phyloP scores from a whole-genome alignment of 37 sponge, comb jelly and placozoan species.

The Halisarca cf. caerulea region DNA sequence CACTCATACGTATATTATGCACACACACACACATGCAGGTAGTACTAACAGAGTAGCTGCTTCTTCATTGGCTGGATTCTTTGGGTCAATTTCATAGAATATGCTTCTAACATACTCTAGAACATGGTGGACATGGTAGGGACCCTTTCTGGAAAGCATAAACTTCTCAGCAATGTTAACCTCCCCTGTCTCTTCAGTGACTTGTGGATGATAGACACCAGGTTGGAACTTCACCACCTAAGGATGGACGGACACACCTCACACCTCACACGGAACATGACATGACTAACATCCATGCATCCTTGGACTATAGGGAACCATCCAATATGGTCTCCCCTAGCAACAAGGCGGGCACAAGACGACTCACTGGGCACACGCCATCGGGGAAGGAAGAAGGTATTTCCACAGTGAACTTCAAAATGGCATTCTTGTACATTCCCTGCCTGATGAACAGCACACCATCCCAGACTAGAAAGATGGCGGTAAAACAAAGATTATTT shows the following conservation, averaged over 20 bases:
- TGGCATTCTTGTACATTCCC: conserved; percentile 68
- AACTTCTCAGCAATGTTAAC: conserved; percentile 68
- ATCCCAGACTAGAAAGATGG: conserved; percentile 65
- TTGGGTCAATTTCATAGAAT: conserved; percentile 58
- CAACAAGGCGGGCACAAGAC: no score
- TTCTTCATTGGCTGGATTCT: conserved; percentile 48
- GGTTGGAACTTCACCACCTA: conserved; percentile 73
- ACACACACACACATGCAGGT: background rate
- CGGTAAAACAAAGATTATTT: background rate
- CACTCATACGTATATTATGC: background rate
- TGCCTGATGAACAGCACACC: conserved; percentile 63
- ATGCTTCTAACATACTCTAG: conserved; percentile 61
- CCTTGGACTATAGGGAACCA: no score
- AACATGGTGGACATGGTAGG: conserved; percentile 58
- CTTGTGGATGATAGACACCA: conserved; percentile 73
- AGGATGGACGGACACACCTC: background rate
- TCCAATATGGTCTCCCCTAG: no score
- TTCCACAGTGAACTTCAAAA: conserved; percentile 73
- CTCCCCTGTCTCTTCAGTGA: conserved; percentile 65
- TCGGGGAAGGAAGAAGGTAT: conserved; percentile 76
- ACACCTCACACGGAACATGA: background rate
- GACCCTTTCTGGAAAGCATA: background rate
- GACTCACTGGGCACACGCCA: conserved; percentile 82
- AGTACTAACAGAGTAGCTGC: conserved; percentile 71
- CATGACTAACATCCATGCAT: no score